Evolutionary conservation across 37 sponge, comb jelly and placozoan species (phyloP), one percentile per base, ranked within the genome.

Genomic region (Ianthella basta): DNA sequence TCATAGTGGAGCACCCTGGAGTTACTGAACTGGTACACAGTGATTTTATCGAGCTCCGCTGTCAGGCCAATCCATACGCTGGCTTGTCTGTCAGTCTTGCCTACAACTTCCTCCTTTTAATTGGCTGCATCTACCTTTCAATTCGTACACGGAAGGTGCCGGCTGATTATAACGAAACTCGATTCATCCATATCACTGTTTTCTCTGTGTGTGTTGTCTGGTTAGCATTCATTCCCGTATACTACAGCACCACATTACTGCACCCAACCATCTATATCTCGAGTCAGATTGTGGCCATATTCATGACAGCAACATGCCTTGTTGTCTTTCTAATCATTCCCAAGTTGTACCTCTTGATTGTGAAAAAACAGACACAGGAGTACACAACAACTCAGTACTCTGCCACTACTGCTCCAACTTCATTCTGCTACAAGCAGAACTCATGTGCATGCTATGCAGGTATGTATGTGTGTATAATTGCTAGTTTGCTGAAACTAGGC

Each of bases 71-170:
- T n/a, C 6, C 50, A 10, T 64, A 84, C 34, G 29, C 56, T 4
- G 82, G 89, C 10, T 19, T 85, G 10, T 34, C 68, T 20, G 67
- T 85, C 33, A 44, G 83, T 1, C 50, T 86, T 14, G 84, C 64
- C 13, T 91, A 81, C 68, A 88, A 83, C 61, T 61, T 85, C 41
- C n/a, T 85, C 19, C 82, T 92, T 0, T 56, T 92, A 19, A 66
- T 92, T 5, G 25, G 73, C 34, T 55, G 80, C 64, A 86, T 78
- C 15, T 82, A 83, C 30, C 90, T 59, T 63, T 90, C 87, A 33
- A 82, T 89, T 29, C 90, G 64, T 6, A 65, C 93, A 16, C 32
- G 93, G 14, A 86, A 92, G 12, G 59, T 92, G 24, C 93, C 93
- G 0, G 63, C 82, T 37, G 87, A 89, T 44, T 92, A 75, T 82